These are phyloP conservation scores for Elymnias hypermnestra DNA, from an alignment of 1,140 invertebrate species.

Conservation along the genomic window DNA sequence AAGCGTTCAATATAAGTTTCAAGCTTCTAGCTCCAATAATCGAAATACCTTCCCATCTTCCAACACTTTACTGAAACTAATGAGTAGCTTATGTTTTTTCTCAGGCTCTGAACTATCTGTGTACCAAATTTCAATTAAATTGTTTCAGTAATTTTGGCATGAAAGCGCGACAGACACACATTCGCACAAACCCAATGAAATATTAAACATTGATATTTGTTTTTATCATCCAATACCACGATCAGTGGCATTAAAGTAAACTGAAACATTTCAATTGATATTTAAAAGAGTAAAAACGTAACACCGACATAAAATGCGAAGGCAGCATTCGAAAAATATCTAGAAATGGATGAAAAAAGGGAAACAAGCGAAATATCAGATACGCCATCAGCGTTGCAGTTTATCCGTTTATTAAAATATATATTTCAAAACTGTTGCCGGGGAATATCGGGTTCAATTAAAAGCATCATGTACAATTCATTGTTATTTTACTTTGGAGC, in stretches of 20 bases:
- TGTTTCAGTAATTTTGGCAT: too few species aligned
- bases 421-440: slow-evolving; percentile 13
- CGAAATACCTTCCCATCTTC: too few species aligned
- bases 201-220: too few species aligned
- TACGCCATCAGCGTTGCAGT: slow-evolving; percentile 3
- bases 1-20: too few species aligned
- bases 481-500: slow-evolving; percentile 14
- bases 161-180: too few species aligned
- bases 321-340: not conserved
- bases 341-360: slow-evolving; percentile 5
- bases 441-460: slow-evolving; percentile 14
- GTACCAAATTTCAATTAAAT: too few species aligned
- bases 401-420: slow-evolving; percentile 20
- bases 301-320: not conserved
- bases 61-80: too few species aligned
- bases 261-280: not conserved
- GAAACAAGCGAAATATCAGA: slow-evolving; percentile 10
- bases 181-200: too few species aligned
- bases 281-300: slow-evolving; percentile 1
- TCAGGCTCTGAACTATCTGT: too few species aligned
- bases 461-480: slow-evolving; percentile 17
- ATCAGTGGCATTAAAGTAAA: not conserved
- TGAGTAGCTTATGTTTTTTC: too few species aligned
- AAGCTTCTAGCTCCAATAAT: too few species aligned
- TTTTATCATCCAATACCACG: not conserved